Conservation (phyloP, 2,888 invertebrate species). For the Phortica okadai region DNA sequence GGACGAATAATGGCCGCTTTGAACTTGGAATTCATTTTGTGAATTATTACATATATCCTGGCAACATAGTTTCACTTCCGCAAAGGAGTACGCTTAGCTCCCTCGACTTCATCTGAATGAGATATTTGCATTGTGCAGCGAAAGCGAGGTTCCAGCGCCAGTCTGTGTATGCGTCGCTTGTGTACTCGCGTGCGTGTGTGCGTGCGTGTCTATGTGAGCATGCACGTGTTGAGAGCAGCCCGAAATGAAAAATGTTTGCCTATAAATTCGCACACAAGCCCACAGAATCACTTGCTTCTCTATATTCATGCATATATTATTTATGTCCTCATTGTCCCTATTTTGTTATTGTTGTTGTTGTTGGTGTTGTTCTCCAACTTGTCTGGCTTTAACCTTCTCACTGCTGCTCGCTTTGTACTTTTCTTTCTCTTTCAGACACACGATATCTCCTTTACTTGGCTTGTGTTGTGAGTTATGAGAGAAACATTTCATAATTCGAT, state of each 20-base stretch:
- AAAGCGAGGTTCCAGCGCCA: slow-evolving; percentile 11
- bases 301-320: slow-evolving; percentile 8
- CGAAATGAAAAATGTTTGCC: background rate
- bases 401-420: background rate
- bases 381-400: slow-evolving; percentile 16
- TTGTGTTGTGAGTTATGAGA: too few relatives aligned
- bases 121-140: slow-evolving; percentile 15
- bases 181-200: slow-evolving; percentile 1
- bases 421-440: too few relatives aligned
- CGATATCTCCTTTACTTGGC: too few relatives aligned
- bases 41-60: slow-evolving; percentile 72
- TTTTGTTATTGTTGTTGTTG: slow-evolving; percentile 47
- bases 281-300: slow-evolving; percentile 33
- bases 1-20: slow-evolving; percentile 72
- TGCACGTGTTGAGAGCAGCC: background rate
- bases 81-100: slow-evolving; percentile 46
- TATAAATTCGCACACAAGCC: slow-evolving; percentile 20
- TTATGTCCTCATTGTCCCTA: slow-evolving; percentile 58
- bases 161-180: background rate
- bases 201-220: background rate
- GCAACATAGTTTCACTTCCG: slow-evolving; percentile 70
- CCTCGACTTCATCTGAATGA: slow-evolving; percentile 41
- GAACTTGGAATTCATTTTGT: slow-evolving; percentile 72
- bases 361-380: slow-evolving; percentile 44
- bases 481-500: too few relatives aligned